Evolutionary conservation across 2,888 invertebrate genomes (phyloP).

Genomic region (Tiliacea aurago): DNA sequence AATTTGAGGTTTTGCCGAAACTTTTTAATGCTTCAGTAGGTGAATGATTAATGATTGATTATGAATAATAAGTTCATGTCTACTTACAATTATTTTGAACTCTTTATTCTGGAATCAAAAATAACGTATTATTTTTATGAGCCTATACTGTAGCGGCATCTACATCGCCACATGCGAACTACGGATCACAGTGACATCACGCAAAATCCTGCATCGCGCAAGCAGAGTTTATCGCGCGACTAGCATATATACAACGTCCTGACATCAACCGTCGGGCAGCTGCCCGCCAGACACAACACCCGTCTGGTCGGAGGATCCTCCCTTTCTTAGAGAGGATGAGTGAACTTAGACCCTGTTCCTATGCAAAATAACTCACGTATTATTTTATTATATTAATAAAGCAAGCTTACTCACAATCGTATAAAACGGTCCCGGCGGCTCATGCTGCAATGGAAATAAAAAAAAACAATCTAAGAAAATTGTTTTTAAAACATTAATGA

Average conservation of each 20-base stretch:
- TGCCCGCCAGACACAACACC: too few relatives aligned
- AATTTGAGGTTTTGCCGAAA: not conserved
- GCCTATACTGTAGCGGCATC: too few relatives aligned
- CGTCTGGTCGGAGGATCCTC: too few relatives aligned
- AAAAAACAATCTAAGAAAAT: not conserved
- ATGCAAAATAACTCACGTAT: too few relatives aligned
- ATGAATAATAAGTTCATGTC: not conserved
- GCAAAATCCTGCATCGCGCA: too few relatives aligned
- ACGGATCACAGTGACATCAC: too few relatives aligned
- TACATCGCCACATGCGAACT: too few relatives aligned
- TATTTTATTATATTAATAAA: not conserved
- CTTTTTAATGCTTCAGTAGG: not conserved
- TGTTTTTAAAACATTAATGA: not conserved
- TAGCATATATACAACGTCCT: too few relatives aligned
- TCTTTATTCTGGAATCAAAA: conserved; percentile 1
- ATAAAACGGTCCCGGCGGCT: not conserved
- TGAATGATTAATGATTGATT: not conserved
- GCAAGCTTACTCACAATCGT: conserved; percentile 3
- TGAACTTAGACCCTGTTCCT: too few relatives aligned
- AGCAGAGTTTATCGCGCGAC: too few relatives aligned
- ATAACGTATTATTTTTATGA: not conserved
- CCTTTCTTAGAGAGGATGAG: too few relatives aligned
- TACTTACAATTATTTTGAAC: conserved; percentile 15
- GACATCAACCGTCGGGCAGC: too few relatives aligned
- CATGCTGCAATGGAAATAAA: not conserved